A percentile compares a stretch with the other conserved stretches of the same genome.
Conservation (phyloP, 1,140 invertebrate genomes). For the Macrostomum lignano region DNA sequence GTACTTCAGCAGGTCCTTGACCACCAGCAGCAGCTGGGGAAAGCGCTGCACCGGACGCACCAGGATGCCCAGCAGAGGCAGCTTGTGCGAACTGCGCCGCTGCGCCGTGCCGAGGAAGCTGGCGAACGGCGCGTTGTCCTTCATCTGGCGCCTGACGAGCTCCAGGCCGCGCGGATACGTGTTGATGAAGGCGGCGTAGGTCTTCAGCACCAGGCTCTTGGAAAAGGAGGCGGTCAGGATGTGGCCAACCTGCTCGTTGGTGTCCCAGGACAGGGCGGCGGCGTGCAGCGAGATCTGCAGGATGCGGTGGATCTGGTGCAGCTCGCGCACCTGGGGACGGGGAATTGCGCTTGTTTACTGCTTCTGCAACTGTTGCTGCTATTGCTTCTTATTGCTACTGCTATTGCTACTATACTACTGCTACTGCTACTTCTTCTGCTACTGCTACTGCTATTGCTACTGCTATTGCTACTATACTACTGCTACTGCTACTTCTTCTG, state of each 20-base stretch:
- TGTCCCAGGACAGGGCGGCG: slow-evolving; percentile 60
- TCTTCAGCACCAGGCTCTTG: slow-evolving; percentile 63
- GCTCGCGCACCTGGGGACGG: too few relatives aligned
- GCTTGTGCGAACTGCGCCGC: slow-evolving; percentile 56
- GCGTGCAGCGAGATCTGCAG: slow-evolving; percentile 69
- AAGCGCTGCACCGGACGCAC: slow-evolving; percentile 71
- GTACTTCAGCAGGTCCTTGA: slow-evolving; percentile 73
- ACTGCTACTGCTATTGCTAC: too few relatives aligned
- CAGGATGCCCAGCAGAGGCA: slow-evolving; percentile 80
- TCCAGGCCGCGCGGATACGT: slow-evolving; percentile 86
- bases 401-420: too few relatives aligned
- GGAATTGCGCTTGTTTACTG: too few relatives aligned
- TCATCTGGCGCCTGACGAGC: slow-evolving; percentile 65
- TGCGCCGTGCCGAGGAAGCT: slow-evolving; percentile 76
- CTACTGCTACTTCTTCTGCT: too few relatives aligned
- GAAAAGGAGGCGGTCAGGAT: slow-evolving; percentile 62
- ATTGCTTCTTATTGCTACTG: too few relatives aligned
- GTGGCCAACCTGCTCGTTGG: slow-evolving; percentile 66
- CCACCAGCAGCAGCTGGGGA: slow-evolving; percentile 75
- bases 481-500: too few relatives aligned
- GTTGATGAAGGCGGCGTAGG: slow-evolving; percentile 81
- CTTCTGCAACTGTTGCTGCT: too few relatives aligned
- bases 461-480: too few relatives aligned
- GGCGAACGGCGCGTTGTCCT: slow-evolving; percentile 54
- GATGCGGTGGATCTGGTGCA: slow-evolving; percentile 65